These are phyloP conservation scores for Sarcophaga bullata DNA, from an alignment of 1,140 invertebrate genomes.

Conservation along the genomic window DNA sequence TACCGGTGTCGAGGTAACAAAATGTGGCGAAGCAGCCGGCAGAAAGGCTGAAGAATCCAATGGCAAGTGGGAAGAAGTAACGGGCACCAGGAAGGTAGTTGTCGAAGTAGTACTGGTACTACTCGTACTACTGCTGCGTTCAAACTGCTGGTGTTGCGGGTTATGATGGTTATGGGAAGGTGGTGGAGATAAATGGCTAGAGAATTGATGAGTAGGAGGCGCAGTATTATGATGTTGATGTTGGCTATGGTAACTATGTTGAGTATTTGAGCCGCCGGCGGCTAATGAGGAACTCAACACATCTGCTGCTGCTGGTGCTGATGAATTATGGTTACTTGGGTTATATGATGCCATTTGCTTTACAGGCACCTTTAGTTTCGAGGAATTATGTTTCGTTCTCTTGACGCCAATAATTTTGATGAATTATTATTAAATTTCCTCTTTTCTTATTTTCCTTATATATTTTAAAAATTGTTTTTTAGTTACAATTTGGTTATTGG, in stretches of 20 bases:
- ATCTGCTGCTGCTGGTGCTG: conserved; percentile 51
- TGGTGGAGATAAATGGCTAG: neutral
- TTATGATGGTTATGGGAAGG: neutral
- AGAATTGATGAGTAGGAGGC: neutral
- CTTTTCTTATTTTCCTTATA: neutral
- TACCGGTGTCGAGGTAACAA: conserved; percentile 49
- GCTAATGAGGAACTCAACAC: conserved; percentile 54
- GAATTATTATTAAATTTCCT: neutral
- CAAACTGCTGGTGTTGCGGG: conserved; percentile 38
- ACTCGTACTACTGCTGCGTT: conserved; percentile 23
- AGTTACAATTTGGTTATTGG: neutral
- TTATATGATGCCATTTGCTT: conserved; percentile 58
- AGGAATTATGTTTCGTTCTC: neutral
- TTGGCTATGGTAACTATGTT: neutral
- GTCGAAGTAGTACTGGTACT: conserved; percentile 45
- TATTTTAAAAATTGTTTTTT: neutral
- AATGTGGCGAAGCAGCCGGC: conserved; percentile 46
- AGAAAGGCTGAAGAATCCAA: conserved; percentile 48
- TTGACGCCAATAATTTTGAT: neutral
- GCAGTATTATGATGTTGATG: conserved; percentile 17
- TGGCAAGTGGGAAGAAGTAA: conserved; percentile 50
- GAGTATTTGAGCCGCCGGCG: conserved; percentile 43
- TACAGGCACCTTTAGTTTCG: neutral
- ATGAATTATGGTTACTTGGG: conserved; percentile 43
- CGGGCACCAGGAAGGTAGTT: conserved; percentile 55